These are phyloP conservation scores for Zenarchopterus dispar DNA, from an alignment of 2,797 vertebrate genomes.

Conservation along the genomic window DNA sequence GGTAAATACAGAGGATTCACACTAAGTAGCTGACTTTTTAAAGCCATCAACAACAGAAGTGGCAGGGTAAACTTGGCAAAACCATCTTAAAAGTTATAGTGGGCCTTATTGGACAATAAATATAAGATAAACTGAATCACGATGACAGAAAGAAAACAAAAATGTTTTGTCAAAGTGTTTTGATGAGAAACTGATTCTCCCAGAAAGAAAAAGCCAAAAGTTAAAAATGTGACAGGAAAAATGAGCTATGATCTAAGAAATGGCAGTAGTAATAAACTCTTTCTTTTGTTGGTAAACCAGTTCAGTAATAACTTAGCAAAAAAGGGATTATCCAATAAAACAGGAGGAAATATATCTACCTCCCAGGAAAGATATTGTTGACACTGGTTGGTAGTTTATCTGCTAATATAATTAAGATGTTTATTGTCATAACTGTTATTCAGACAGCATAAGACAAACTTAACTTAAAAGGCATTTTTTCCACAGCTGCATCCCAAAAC, in stretches of 20 bases:
- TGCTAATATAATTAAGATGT: constrained; percentile 57
- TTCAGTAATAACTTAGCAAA: constrained; percentile 56
- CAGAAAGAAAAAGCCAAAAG: not conserved
- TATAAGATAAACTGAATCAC: no score
- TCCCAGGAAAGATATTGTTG: constrained; percentile 61
- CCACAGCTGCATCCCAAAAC: constrained; percentile 36
- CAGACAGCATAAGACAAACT: constrained; percentile 55
- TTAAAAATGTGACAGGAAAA: constrained; percentile 10
- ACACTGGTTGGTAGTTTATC: constrained; percentile 70
- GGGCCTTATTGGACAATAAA: no score
- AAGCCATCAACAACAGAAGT: no score
- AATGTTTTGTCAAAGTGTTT: not conserved
- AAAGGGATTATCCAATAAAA: constrained; percentile 41
- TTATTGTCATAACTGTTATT: constrained; percentile 68
- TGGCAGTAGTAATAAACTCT: constrained; percentile 25
- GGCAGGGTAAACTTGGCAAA: no score
- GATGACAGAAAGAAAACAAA: no score
- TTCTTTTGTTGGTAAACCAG: constrained; percentile 47
- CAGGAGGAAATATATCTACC: constrained; percentile 56
- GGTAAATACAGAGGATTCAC: no score
- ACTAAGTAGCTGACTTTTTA: no score
- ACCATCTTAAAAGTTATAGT: no score
- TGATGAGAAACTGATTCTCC: not conserved
- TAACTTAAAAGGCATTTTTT: constrained; percentile 52
- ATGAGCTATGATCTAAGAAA: constrained; percentile 31